Conservation (phyloP, 1,140 invertebrate genomes). For the Drosophila sp. region DNA sequence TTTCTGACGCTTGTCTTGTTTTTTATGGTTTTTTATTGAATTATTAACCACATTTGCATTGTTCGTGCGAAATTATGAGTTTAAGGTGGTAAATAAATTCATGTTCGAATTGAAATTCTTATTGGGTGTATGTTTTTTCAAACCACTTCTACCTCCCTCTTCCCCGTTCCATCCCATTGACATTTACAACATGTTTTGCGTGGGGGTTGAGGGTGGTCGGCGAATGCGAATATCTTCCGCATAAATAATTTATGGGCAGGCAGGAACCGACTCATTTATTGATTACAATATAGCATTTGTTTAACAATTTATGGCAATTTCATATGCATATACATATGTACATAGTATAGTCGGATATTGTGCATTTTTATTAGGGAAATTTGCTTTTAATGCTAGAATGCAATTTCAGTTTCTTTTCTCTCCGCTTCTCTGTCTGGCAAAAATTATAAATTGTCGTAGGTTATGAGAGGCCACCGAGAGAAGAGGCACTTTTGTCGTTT, state of each 20-base stretch:
- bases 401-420: conserved; percentile 59
- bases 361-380: conserved; percentile 46
- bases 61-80: conserved; percentile 68
- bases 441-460: conserved; percentile 77
- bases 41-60: conserved; percentile 60
- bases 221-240: conserved; percentile 44
- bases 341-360: conserved; percentile 20
- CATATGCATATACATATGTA: conserved; percentile 32
- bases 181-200: conserved; percentile 71
- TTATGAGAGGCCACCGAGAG: conserved; percentile 60
- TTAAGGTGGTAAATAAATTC: conserved; percentile 67
- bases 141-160: background rate
- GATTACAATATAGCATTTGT: conserved; percentile 78
- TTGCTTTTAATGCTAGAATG: conserved; percentile 59
- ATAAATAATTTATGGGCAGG: conserved; percentile 61
- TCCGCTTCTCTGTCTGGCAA: conserved; percentile 23
- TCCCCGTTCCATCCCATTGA: conserved; percentile 38
- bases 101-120: conserved; percentile 56
- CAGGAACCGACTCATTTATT: conserved; percentile 61
- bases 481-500: background rate
- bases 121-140: conserved; percentile 34
- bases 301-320: conserved; percentile 73
- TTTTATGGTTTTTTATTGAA: conserved; percentile 58
- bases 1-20: conserved; percentile 14
- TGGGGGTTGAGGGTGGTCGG: conserved; percentile 22